phyloP scores from a whole-genome alignment of 2,113 vertebrate species.

The Gobiocypris rarus region DNA sequence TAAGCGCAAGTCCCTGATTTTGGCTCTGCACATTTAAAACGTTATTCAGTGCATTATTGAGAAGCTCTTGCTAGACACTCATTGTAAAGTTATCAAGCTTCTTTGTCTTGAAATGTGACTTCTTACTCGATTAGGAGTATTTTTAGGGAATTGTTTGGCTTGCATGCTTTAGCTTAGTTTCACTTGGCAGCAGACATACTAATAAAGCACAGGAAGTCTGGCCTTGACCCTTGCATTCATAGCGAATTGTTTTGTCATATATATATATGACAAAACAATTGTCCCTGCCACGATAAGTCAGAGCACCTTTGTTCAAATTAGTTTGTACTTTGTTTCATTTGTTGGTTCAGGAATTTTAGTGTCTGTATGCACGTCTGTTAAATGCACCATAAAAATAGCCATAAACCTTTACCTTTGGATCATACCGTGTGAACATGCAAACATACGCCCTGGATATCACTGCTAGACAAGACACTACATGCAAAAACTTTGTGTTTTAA shows the following conservation, averaged over 20 bases:
- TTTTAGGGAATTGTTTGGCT: not conserved
- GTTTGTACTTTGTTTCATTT: conserved; percentile 9
- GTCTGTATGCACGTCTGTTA: not conserved
- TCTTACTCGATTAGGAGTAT: not conserved
- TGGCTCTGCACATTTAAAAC: not conserved
- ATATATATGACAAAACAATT: no score
- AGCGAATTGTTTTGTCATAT: not conserved
- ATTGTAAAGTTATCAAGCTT: not conserved
- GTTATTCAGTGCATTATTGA: not conserved
- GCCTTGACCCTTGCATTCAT: not conserved
- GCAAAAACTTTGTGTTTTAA: no score
- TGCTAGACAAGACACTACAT: not conserved
- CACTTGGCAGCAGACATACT: not conserved
- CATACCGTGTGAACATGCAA: not conserved
- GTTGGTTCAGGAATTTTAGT: not conserved
- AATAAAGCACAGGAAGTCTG: not conserved
- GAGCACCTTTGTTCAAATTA: not conserved
- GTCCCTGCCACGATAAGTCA: not conserved
- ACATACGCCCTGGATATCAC: conserved; percentile 6
- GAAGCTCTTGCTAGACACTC: not conserved
- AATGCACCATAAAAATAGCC: conserved; percentile 15
- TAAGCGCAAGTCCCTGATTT: not conserved
- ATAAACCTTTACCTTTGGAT: conserved; percentile 17
- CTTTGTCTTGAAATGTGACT: not conserved
- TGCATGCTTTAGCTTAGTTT: not conserved